Evolutionary conservation across 2,888 invertebrate genomes (phyloP), one percentile per base, ranked within the genome.

Genomic region (Lithophane ornitopus): DNA sequence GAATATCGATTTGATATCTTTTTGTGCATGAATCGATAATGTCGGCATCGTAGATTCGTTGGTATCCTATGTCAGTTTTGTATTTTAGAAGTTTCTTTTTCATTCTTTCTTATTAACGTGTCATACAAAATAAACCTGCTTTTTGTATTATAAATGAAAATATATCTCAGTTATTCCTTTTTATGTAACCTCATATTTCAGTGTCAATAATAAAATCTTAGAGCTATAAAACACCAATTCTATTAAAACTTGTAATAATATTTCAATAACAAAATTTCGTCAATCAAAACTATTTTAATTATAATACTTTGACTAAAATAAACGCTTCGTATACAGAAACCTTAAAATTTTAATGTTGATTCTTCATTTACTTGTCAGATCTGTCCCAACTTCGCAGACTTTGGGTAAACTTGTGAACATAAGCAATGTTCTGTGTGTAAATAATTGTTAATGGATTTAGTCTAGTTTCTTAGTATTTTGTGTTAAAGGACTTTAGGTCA

Each of bases 371-470:
- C 74, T 85, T 82, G 79, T 80, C 78, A 86, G 79, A 80, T 75
- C 78, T 81, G 76, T 79, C 58, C 69, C 58, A 88, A 88, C 88
- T 88, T 88, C 54, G 70, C 84, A 88, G 88, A 88, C 88, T 84
- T 83, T 72, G 75, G 26, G 76, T 71, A 72, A 87, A 88, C 85
- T 88, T 85, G 66, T 65, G 52, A 88, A 87, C 65, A 76, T 81
- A 90, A 90, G 89, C 88, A 89, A 86, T 87, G 76, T 90, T 84
- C 61, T 70, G 71, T 80, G 66, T 77, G 76, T 81, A 85, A 88
- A 90, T 90, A 90, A 88, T 88, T 87, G 81, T 86, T 63, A 74
- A 88, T 85, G 70, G 81, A 87, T 86, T 82, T 73, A 86, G 82
- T 85, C 86, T 81, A 81, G 77, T 82, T 80, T 80, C 70, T 70